Conservation (phyloP, 2,888 invertebrate species). For the Caenorhabditis sp. region DNA sequence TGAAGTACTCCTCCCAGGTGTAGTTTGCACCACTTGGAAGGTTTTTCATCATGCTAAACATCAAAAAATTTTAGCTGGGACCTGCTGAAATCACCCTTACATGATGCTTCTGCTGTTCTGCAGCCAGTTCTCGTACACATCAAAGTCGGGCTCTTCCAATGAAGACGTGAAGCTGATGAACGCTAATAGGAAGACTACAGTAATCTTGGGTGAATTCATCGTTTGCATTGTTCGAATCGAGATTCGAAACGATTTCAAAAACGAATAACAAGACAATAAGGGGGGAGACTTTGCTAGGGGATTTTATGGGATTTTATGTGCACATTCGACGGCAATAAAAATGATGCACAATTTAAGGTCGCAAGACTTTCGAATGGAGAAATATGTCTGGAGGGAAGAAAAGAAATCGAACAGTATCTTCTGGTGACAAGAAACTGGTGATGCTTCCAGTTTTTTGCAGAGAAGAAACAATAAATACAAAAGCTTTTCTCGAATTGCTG, state of each 20-base stretch:
- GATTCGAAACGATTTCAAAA: background rate
- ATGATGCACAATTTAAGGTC: background rate
- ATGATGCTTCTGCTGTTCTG: constrained; percentile 6
- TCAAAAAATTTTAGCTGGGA: background rate
- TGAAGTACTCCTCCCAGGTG: constrained; percentile 15
- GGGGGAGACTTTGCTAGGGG: background rate
- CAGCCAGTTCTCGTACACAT: constrained; percentile 13
- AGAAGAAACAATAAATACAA: constrained; percentile 3
- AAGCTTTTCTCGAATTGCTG: background rate
- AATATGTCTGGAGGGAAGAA: background rate
- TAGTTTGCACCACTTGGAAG: constrained; percentile 20
- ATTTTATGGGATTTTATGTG: background rate
- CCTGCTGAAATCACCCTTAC: background rate
- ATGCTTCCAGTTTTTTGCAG: background rate
- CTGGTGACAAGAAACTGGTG: background rate
- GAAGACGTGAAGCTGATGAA: background rate
- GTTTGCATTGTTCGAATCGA: background rate
- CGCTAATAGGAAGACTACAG: background rate
- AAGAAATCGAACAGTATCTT: background rate
- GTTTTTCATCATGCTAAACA: constrained; percentile 39
- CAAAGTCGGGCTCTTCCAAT: constrained; percentile 15
- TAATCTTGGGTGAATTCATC: background rate
- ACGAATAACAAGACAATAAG: background rate
- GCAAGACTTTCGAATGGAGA: background rate
- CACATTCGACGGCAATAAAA: background rate